phyloP scores from a whole-genome alignment of 2,888 invertebrate species.

The Chloromyia formosa region DNA sequence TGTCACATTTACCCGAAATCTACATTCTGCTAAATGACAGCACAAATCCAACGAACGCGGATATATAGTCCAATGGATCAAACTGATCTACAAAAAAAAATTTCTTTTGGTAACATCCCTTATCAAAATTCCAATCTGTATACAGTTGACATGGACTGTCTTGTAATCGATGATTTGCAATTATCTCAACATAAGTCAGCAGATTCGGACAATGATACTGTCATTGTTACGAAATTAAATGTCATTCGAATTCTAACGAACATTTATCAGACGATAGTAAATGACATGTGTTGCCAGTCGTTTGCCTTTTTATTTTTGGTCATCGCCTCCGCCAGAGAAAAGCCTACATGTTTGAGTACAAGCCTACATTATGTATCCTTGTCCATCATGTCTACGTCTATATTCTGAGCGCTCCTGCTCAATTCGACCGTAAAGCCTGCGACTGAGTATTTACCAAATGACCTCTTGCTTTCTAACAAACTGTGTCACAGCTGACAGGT shows the following conservation, averaged over 20 bases:
- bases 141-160: neutral
- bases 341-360: too few species aligned
- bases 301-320: too few species aligned
- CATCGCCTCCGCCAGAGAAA: too few species aligned
- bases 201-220: neutral
- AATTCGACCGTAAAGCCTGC: neutral
- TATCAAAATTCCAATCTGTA: neutral
- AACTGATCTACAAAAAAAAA: too few species aligned
- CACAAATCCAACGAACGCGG: too few species aligned
- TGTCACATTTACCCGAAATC: too few species aligned
- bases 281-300: neutral
- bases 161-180: slow-evolving; percentile 17
- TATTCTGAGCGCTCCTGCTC: neutral
- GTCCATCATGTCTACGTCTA: neutral
- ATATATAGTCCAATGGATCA: too few species aligned
- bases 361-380: too few species aligned
- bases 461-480: neutral
- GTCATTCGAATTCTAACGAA: slow-evolving; percentile 3
- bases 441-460: neutral
- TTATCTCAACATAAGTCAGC: slow-evolving; percentile 10
- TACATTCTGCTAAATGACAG: too few species aligned
- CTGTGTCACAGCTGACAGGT: too few species aligned
- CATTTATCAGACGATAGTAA: slow-evolving; percentile 20
- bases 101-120: neutral
- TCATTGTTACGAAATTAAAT: too few species aligned